Percentiles rank a stretch among this genome's conserved stretches.
These are phyloP conservation scores for Rhorus exstirpatorius DNA, from an alignment of 2,888 invertebrate species.

Conservation along the genomic window DNA sequence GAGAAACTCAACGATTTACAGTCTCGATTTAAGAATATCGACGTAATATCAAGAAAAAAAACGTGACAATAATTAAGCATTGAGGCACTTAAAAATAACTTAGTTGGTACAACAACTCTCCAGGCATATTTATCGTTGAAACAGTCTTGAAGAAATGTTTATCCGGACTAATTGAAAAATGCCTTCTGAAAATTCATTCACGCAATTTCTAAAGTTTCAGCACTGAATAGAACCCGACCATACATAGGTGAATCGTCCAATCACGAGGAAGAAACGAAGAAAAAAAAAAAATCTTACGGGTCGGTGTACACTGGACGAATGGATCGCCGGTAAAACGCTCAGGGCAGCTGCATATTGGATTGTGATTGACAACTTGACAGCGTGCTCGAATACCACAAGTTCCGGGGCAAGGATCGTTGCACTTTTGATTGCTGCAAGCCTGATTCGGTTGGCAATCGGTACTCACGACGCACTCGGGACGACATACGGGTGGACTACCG, in stretches of 20 bases:
- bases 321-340: conserved; percentile 85
- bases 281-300: conserved; percentile 64
- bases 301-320: conserved; percentile 82
- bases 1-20: not conserved
- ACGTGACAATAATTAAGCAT: no score
- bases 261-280: no score
- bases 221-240: not conserved
- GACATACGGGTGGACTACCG: conserved; percentile 85
- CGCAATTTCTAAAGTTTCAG: not conserved
- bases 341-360: conserved; percentile 87
- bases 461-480: conserved; percentile 85
- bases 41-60: not conserved
- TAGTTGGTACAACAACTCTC: no score
- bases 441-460: conserved; percentile 87
- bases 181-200: no score
- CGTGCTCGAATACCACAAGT: conserved; percentile 86
- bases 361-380: conserved; percentile 87
- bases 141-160: no score
- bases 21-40: not conserved
- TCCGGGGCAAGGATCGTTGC: conserved; percentile 86
- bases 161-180: no score
- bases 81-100: no score
- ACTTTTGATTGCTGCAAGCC: conserved; percentile 85
- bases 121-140: no score
- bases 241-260: no score